Evolutionary conservation across 2,797 vertebrate species (phyloP), one percentile per base, ranked within the genome.

Genomic region (Phalloptychus januarius): DNA sequence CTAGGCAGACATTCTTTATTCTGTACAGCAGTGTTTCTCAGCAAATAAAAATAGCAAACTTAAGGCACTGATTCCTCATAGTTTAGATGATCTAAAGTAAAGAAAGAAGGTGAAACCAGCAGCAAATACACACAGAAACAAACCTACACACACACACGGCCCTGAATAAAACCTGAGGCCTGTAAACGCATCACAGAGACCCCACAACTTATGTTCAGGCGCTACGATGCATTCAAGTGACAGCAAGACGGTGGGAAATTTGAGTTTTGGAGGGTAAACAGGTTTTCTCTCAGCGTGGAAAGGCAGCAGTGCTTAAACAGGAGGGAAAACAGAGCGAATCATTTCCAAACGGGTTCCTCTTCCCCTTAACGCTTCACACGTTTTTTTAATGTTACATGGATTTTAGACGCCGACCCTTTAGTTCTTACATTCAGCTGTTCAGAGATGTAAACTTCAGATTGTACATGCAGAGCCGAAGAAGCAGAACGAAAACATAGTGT

Each of bases 1-100:
- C 74, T 83, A 81, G 61, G 77, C 69, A 81, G 61, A 78, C 75
- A 80, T 4, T 42, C 28, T 69, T 74, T 70, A 46, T 74, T 85
- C 74, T 83, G 80, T 89, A 90, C 91, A 90, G 82, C 84, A 86
- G 83, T 76, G 77, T 77, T 81, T 80, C 67, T 72, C n/a, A 12
- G n/a, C 58, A 36, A 48, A 71, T 52, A 70, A 83, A 78, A 58
- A 52, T 12, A 56, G 79, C 61, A 78, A 90, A 88, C 50, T 2
- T 81, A 92, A 91, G 89, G 89, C 88, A 91, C 90, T 71, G 70
- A 69, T 81, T 71, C 71, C 23, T 45, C 67, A 25, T 28, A 70
- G 83, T 44, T 67, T n/a, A 10, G 44, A 81, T 3, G 4, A 58
- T 75, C 36, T 8, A 69, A 44, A 10, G 12, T 13, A 23, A 80